A percentile compares a stretch with the other conserved stretches of the same genome.
Evolutionary conservation across 2,113 vertebrate genomes (phyloP).

Genomic region (Oryzias celebensis): DNA sequence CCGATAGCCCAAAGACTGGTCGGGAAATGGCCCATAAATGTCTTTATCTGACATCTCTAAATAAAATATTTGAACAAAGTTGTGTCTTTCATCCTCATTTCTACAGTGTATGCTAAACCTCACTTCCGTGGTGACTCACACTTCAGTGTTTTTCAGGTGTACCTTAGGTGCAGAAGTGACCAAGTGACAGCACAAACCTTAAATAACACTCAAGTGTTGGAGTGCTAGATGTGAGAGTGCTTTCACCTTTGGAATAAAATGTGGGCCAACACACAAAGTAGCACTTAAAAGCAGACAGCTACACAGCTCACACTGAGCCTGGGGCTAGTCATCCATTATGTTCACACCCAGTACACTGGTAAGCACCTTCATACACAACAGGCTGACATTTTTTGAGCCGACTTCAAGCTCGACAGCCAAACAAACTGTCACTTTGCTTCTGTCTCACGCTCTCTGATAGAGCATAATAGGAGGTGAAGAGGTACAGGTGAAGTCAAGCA

Average conservation of each 20-base stretch:
- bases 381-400: slow-evolving; percentile 42
- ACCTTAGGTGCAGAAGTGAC: too few relatives aligned
- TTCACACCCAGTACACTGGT: slow-evolving; percentile 41
- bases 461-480: neutral
- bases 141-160: too few relatives aligned
- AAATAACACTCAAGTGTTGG: neutral
- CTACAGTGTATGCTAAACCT: too few relatives aligned
- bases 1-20: too few relatives aligned
- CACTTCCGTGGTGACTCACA: too few relatives aligned
- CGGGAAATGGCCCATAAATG: too few relatives aligned
- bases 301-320: slow-evolving; percentile 28
- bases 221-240: neutral
- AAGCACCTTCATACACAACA: slow-evolving; percentile 32
- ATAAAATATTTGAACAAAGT: too few relatives aligned
- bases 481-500: too few relatives aligned
- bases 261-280: slow-evolving; percentile 10
- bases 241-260: slow-evolving; percentile 31
- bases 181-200: slow-evolving; percentile 2
- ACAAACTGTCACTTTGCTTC: slow-evolving; percentile 47
- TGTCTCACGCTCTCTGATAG: slow-evolving; percentile 3
- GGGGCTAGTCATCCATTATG: slow-evolving; percentile 49
- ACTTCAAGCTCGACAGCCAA: slow-evolving; percentile 28
- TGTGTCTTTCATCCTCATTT: too few relatives aligned
- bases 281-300: slow-evolving; percentile 18
- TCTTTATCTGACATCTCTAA: too few relatives aligned